phyloP scores from a whole-genome alignment of 2,888 invertebrate genomes.

The Molorchus minor region DNA sequence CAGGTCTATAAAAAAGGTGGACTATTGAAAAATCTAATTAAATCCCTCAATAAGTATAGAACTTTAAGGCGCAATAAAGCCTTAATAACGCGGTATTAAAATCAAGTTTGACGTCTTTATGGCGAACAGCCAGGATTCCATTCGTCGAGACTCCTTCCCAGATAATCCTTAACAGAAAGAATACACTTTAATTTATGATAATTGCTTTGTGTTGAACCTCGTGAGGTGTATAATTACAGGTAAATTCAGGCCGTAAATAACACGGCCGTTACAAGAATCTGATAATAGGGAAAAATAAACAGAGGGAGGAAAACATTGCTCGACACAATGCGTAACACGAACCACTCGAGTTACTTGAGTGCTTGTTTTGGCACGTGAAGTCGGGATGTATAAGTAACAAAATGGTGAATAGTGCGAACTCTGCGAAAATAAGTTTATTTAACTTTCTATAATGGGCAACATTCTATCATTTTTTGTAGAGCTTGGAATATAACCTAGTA shows the following conservation, averaged over 20 bases:
- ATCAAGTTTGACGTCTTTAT: slow-evolving; percentile 49
- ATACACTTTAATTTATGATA: slow-evolving; percentile 54
- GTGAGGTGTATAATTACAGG: slow-evolving; percentile 53
- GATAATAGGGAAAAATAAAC: slow-evolving; percentile 31
- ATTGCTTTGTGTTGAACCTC: slow-evolving; percentile 50
- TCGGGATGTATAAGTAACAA: too few relatives aligned
- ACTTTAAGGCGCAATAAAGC: slow-evolving; percentile 44
- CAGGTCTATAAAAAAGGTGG: slow-evolving; percentile 18
- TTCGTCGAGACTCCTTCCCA: slow-evolving; percentile 31
- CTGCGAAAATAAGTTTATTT: too few relatives aligned
- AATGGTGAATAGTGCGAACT: too few relatives aligned
- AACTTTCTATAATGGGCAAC: too few relatives aligned
- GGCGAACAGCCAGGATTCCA: slow-evolving; percentile 43
- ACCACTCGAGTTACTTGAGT: not conserved
- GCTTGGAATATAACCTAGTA: too few relatives aligned
- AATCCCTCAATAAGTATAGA: slow-evolving; percentile 36
- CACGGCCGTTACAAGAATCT: slow-evolving; percentile 34
- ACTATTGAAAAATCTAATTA: slow-evolving; percentile 33
- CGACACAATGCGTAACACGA: slow-evolving; percentile 22
- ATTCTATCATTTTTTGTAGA: too few relatives aligned
- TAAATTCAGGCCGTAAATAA: slow-evolving; percentile 51
- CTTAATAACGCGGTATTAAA: slow-evolving; percentile 46
- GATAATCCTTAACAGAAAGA: slow-evolving; percentile 39
- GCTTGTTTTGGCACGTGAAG: too few relatives aligned
- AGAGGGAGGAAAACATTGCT: slow-evolving; percentile 18